Percentiles rank a stretch among this genome's conserved stretches.
Evolutionary conservation across 2,113 vertebrate species (phyloP).

Genomic region (Cynocephalus volans): DNA sequence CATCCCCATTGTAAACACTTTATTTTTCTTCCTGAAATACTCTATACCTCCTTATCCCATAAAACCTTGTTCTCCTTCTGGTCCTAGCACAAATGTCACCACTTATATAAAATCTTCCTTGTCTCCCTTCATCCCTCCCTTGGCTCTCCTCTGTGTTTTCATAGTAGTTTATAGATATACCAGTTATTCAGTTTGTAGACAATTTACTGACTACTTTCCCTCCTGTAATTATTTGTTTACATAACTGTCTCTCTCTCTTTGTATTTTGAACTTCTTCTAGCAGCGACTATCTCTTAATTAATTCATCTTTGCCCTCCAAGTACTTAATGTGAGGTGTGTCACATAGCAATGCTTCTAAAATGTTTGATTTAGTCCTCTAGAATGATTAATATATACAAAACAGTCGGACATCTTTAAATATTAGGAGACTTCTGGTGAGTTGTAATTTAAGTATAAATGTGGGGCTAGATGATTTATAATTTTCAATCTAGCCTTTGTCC

Average conservation of each 20-base stretch:
- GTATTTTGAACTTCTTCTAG: background rate
- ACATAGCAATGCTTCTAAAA: background rate
- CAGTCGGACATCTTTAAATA: conserved; percentile 16
- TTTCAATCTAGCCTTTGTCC: background rate
- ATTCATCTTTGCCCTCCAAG: background rate
- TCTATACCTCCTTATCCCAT: background rate
- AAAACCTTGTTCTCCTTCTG: conserved; percentile 18
- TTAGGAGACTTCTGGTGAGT: background rate
- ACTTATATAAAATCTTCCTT: conserved; percentile 40
- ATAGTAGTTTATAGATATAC: background rate
- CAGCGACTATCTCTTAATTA: background rate
- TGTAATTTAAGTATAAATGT: conserved; percentile 29
- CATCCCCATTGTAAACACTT: background rate
- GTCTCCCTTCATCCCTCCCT: background rate
- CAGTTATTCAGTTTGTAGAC: conserved; percentile 36
- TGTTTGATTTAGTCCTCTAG: background rate
- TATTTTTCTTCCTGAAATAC: conserved; percentile 25
- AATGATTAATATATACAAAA: background rate
- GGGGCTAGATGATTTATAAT: background rate
- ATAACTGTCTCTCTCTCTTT: background rate
- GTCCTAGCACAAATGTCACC: background rate
- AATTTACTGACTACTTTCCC: background rate
- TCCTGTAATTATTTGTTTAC: background rate
- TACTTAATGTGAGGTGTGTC: background rate
- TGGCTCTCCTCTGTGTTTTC: background rate